Evolutionary conservation across 2,113 vertebrate genomes (phyloP).

Genomic region (pig (Sus scrofa)): T2T-Sscrofa CM000828.6:69641501-69642000

Average conservation of each 20-base stretch:
- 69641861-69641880: neutral
- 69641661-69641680: neutral
- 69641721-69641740: neutral
- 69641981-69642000: slow-evolving; percentile 1
- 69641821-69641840: neutral
- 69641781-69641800: neutral
- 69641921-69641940: neutral
- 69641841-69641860: neutral
- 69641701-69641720: neutral
- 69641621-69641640: neutral
- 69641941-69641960: neutral
- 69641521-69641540: neutral
- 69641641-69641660: neutral
- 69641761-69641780: neutral
- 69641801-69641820: neutral
- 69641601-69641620: neutral
- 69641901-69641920: neutral
- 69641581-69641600: neutral
- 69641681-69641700: neutral
- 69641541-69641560: neutral
- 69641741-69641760: neutral
- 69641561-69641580: neutral
- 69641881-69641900: neutral
- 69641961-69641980: neutral
- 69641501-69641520: neutral